Base-by-base conservation (phyloP, 2,797 vertebrate species). In the Knipowitschia caucasica region DNA sequence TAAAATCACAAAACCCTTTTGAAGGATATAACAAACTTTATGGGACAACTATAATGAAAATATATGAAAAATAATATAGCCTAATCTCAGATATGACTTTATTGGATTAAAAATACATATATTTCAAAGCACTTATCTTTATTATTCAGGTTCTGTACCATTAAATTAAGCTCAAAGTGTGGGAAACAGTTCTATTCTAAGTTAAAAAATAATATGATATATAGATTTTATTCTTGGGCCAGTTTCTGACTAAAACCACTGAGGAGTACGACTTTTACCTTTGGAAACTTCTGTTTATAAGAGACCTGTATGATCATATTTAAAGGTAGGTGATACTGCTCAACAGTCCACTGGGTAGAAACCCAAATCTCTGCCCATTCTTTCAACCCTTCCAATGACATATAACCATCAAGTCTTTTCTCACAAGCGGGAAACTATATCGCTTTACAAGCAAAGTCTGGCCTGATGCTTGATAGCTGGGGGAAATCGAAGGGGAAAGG, bases 11-110 rank as follows among this genome's bases (percentile, higher is more conserved):
- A n/a, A n/a, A n/a, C n/a, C n/a, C n/a, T n/a, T 67, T 79, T 80
- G 62, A 83, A 88, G 87, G 88, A 88, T 88, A 89, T 89, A 88
- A 86, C 84, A 89, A 79, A 63, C 84, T 83, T 84, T 89, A 89
- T n/a, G n/a, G n/a, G n/a, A n/a, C n/a, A n/a, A n/a, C n/a, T n/a
- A n/a, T n/a, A n/a, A n/a, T n/a, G n/a, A n/a, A n/a, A n/a, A n/a
- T n/a, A n/a, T 86, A 84, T 76, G 82, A 88, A 86, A 81, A 83
- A 67, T 82, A 70, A 84, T 82, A 86, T 71, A 80, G 72, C 77
- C 67, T 69, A 46, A 73, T 85, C 75, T 78, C 71, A 73, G 69
- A 70, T 69, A 84, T 86, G 69, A 73, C 72, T 84, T 87, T 89
- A 89, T 86, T 89, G 84, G 78, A 82, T 86, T 85, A 81, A n/a